These are phyloP conservation scores for Gnathonemus longibarbis DNA, from an alignment of 2,113 vertebrate genomes.

Conservation along the genomic window DNA sequence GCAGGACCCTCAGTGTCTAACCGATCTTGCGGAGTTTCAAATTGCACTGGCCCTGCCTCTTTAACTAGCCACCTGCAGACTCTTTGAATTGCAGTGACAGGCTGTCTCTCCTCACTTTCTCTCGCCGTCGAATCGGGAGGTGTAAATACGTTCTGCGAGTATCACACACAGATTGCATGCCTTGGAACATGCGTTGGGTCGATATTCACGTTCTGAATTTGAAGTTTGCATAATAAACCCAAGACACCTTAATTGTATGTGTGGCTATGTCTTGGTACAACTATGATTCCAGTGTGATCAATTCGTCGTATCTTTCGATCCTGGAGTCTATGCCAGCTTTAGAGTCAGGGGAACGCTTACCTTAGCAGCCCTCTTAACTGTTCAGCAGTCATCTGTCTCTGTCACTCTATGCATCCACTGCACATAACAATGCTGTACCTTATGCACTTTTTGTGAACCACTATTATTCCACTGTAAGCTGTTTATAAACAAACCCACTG, in stretches of 20 bases:
- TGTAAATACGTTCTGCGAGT: not conserved
- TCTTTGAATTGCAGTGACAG: slow-evolving; percentile 19
- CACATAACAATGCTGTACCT: not conserved
- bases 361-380: not conserved
- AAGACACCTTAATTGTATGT: not conserved
- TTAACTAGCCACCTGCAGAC: slow-evolving; percentile 10
- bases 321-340: not conserved
- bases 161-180: not conserved
- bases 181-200: not conserved
- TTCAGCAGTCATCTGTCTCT: not conserved
- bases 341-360: not conserved
- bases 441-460: not conserved
- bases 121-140: not conserved
- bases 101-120: not conserved
- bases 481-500: not conserved
- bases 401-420: not conserved
- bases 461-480: not conserved
- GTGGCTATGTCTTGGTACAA: not conserved
- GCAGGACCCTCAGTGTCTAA: not conserved
- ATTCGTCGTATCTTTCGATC: not conserved
- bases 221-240: not conserved
- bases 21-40: not conserved
- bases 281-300: not conserved
- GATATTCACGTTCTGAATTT: not conserved
- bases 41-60: not conserved